Evolutionary conservation across 2,797 vertebrate species (phyloP).

Genomic region (Gambelia wislizenii): DNA sequence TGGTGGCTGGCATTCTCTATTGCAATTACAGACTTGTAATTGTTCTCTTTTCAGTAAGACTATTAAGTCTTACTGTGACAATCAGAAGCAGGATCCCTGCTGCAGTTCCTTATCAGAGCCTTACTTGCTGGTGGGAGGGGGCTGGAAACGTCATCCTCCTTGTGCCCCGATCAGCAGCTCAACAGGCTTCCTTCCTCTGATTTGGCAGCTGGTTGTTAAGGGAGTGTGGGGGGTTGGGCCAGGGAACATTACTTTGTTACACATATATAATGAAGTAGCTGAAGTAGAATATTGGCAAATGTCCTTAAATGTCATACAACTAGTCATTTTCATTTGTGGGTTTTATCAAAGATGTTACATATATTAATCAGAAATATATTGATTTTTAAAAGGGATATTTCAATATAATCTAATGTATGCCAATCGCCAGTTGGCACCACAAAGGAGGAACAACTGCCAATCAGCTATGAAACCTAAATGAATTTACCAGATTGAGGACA

Average conservation of each 20-base stretch:
- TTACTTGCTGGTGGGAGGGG: no score
- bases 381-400: background rate
- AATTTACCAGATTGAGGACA: background rate
- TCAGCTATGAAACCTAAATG: background rate
- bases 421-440: background rate
- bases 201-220: no score
- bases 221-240: no score
- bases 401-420: background rate
- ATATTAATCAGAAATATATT: background rate
- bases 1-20: no score
- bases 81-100: no score
- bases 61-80: no score
- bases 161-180: no score
- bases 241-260: background rate
- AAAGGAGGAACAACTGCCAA: background rate
- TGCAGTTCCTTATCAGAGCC: no score
- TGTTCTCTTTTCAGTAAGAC: no score
- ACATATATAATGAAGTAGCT: background rate
- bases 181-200: no score
- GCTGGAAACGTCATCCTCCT: no score
- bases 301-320: background rate
- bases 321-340: background rate
- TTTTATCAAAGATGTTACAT: background rate
- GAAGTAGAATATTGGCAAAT: background rate
- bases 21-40: background rate